Evolutionary conservation across 2,888 invertebrate species (phyloP).

Genomic region (Nymphalis polychloros): DNA sequence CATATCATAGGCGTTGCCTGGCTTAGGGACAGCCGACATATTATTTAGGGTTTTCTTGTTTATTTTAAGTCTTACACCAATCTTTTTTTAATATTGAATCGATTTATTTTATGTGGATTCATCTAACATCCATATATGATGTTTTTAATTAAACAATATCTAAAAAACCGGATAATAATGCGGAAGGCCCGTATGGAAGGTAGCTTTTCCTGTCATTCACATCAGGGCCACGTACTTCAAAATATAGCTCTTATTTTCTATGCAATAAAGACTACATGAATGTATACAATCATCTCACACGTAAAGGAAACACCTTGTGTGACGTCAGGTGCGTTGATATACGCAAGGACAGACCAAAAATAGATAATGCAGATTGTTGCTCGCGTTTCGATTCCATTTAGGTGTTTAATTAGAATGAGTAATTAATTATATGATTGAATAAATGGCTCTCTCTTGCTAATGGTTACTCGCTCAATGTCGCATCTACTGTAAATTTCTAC

Average conservation of each 20-base stretch:
- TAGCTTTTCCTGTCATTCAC: conserved; percentile 33
- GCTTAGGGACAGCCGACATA: too few species aligned
- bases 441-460: too few species aligned
- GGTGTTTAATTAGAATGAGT: conserved; percentile 25
- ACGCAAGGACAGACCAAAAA: conserved; percentile 31
- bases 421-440: conserved; percentile 12
- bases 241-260: conserved; percentile 4
- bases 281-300: not conserved
- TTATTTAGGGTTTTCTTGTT: too few species aligned
- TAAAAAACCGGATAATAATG: conserved; percentile 36
- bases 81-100: not conserved
- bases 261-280: not conserved
- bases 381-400: conserved; percentile 28
- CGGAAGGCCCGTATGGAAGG: conserved; percentile 38
- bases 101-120: conserved; percentile 4
- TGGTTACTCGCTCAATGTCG: too few species aligned
- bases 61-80: too few species aligned
- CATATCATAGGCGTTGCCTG: too few species aligned
- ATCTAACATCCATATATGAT: conserved; percentile 20
- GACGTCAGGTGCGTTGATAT: conserved; percentile 27
- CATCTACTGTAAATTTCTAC: too few species aligned
- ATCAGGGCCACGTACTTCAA: conserved; percentile 16
- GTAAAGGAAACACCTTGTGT: conserved; percentile 35
- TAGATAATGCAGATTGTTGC: conserved; percentile 30
- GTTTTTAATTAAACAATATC: conserved; percentile 28